Evolutionary conservation across 1,140 invertebrate species (phyloP).

Genomic region (Scaptomyza pallida): DNA sequence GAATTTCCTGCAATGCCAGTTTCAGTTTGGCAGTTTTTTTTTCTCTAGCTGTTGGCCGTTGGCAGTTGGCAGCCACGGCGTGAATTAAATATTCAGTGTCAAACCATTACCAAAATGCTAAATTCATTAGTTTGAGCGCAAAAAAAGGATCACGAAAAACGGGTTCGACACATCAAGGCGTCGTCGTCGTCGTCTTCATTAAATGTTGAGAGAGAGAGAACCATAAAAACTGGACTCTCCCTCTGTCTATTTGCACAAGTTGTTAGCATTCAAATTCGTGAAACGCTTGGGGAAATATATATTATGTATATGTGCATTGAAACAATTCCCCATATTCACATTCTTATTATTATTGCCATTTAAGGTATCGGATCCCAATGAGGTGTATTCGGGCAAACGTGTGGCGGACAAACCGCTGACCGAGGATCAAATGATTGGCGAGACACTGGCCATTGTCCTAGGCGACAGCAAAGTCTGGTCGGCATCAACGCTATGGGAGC

Average conservation of each 20-base stretch:
- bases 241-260: constrained; percentile 61
- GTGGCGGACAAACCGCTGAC: constrained; percentile 94
- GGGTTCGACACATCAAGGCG: constrained; percentile 65
- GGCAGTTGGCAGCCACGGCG: constrained; percentile 50
- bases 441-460: constrained; percentile 95
- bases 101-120: constrained; percentile 83
- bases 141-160: constrained; percentile 77
- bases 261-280: constrained; percentile 47
- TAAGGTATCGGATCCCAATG: constrained; percentile 94
- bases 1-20: constrained; percentile 81
- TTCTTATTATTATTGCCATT: constrained; percentile 23
- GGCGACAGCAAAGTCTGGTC: constrained; percentile 96
- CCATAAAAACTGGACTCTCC: constrained; percentile 22
- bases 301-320: too few species aligned
- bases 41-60: constrained; percentile 17
- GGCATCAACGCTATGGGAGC: constrained; percentile 96
- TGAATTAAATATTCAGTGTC: constrained; percentile 84
- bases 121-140: constrained; percentile 82
- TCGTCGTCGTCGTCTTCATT: constrained; percentile 65
- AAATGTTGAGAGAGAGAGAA: constrained; percentile 44
- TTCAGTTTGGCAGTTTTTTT: constrained; percentile 34
- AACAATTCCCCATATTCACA: background rate
- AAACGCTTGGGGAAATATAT: constrained; percentile 15
- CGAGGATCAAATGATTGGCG: constrained; percentile 97
- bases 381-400: constrained; percentile 96